These are phyloP conservation scores for Rallus crepitans DNA, from an alignment of 2,797 vertebrate species.

Conservation along the genomic window DNA sequence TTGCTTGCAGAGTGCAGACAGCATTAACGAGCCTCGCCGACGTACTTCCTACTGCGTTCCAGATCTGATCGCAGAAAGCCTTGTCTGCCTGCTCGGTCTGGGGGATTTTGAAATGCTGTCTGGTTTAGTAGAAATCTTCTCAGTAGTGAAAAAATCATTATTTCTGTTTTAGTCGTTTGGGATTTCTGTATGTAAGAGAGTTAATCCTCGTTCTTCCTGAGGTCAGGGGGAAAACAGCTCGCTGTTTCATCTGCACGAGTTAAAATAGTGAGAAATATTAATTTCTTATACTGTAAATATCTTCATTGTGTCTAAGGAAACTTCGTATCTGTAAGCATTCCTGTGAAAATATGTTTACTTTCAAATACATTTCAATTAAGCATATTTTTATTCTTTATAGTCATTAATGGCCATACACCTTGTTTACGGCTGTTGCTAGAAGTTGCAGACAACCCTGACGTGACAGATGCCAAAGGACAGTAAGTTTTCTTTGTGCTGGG, in stretches of 20 bases:
- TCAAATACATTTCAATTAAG: too few relatives aligned
- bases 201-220: not conserved
- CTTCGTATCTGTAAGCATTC: not conserved
- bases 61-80: not conserved
- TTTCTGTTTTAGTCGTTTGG: not conserved
- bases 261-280: not conserved
- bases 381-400: constrained; percentile 72
- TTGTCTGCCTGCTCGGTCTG: not conserved
- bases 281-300: not conserved
- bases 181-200: not conserved
- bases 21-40: not conserved
- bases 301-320: not conserved
- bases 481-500: constrained; percentile 77
- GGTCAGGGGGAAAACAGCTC: not conserved
- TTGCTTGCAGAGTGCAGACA: not conserved
- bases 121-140: not conserved
- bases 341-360: too few relatives aligned
- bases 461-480: constrained; percentile 94
- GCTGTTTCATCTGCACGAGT: not conserved
- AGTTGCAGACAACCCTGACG: constrained; percentile 86
- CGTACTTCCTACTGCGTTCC: not conserved
- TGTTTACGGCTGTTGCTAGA: constrained; percentile 94
- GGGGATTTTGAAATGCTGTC: not conserved
- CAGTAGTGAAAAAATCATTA: not conserved
- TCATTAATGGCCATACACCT: constrained; percentile 94